Evolutionary conservation across 2,113 vertebrate genomes (phyloP), one percentile per base, ranked within the genome.

Genomic region (Craseonycteris thonglongyai): DNA sequence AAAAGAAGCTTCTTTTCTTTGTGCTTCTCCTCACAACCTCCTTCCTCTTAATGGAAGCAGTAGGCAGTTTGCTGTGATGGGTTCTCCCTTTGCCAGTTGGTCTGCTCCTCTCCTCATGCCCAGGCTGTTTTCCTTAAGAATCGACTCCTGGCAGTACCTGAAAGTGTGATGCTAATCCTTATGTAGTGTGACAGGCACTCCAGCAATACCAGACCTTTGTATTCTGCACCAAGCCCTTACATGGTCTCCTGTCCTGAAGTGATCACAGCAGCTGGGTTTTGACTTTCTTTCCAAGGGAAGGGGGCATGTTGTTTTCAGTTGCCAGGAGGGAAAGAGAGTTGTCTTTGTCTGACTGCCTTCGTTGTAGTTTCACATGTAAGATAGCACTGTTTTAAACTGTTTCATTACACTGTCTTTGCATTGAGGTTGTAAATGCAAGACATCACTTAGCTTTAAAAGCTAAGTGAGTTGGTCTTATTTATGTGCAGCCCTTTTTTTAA

Each of bases 371-470:
- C 83, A 58, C 59, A 89, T 49, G 9, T 95, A 90, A 92, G 93
- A 86, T 69, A 95, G 97, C 97, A 92, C 96, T 96, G 97, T 97
- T 95, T 94, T 79, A 88, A 94, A 82, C 47, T 1, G 89, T 38
- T 93, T 97, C 92, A 78, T 94, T 95, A 96, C 88, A 35, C 93
- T 96, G 97, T 97, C 97, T 96, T 65, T 95, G 94, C 96, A 95
- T 40, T 93, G 95, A 92, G 90, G 72, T 97, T 97, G 96, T 96
- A 97, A 97, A 96, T 86, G 96, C 71, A 80, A 97, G 96, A 97
- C 96, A 76, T 96, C 79, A 95, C 97, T 96, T 95, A 76, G 96
- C 98, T 98, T 97, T 96, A 89, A 95, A 97, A 97, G 97, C 93
- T 5, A 42, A 94, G 96, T 95, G 97, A 93, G 95, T 96, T 91